These are phyloP conservation scores for Ochotona princeps DNA, from an alignment of 2,113 vertebrate genomes.

Conservation along the genomic window DNA sequence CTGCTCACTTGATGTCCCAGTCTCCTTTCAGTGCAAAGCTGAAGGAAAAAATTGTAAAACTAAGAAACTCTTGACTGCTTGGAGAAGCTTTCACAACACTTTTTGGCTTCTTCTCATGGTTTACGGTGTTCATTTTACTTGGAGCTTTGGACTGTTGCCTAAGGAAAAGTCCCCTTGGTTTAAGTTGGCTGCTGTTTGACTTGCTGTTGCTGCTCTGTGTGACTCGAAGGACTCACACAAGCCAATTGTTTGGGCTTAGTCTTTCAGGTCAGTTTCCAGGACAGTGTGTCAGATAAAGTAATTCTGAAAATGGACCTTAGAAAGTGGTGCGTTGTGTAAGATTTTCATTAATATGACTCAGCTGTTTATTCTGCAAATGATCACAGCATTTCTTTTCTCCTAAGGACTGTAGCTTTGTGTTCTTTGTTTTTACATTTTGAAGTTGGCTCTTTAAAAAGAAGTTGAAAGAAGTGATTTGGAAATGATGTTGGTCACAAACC, in stretches of 20 bases:
- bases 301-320: constrained; percentile 58
- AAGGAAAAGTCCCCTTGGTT: not conserved
- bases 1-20: constrained; percentile 22
- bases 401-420: constrained; percentile 16
- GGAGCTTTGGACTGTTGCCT: not conserved
- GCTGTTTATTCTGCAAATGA: constrained; percentile 17
- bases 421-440: constrained; percentile 49
- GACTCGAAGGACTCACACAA: constrained; percentile 13
- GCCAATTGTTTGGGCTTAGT: not conserved
- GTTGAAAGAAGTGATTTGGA: constrained; percentile 43
- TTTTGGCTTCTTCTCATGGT: not conserved
- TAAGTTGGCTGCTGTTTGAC: not conserved
- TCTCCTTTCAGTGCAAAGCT: constrained; percentile 43
- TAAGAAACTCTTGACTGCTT: not conserved
- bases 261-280: not conserved
- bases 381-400: not conserved
- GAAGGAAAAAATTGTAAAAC: constrained; percentile 18
- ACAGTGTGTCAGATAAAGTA: not conserved
- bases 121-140: constrained; percentile 47
- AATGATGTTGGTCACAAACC: constrained; percentile 20
- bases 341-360: constrained; percentile 56
- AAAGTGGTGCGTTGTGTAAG: constrained; percentile 35
- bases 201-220: not conserved
- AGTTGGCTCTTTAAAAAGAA: constrained; percentile 18
- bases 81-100: not conserved